phyloP scores from a whole-genome alignment of 2,888 invertebrate species.

The Ochropacha duplaris region DNA sequence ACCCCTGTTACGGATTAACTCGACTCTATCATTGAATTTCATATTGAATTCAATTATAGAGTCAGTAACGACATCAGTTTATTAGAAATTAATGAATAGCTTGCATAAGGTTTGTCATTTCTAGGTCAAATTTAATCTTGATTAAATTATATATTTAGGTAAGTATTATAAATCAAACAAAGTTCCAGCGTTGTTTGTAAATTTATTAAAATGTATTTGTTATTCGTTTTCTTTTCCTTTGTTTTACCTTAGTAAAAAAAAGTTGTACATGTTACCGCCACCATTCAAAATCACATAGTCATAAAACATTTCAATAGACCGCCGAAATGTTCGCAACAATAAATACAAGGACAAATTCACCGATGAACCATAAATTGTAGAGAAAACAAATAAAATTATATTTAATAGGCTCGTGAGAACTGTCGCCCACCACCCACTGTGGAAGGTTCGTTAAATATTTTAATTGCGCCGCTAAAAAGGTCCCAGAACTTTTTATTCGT shows the following conservation, averaged over 20 bases:
- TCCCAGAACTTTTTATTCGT: slow-evolving; percentile 69
- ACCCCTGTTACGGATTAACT: no score
- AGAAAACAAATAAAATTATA: slow-evolving; percentile 78
- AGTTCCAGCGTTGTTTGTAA: neutral
- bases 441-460: slow-evolving; percentile 77
- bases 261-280: slow-evolving; percentile 25
- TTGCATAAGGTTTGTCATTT: no score
- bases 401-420: slow-evolving; percentile 82
- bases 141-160: no score
- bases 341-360: slow-evolving; percentile 47
- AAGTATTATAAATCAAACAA: neutral
- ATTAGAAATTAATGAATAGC: no score
- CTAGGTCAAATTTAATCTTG: no score
- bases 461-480: slow-evolving; percentile 79
- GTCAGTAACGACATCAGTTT: no score
- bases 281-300: slow-evolving; percentile 39
- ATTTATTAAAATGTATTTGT: neutral
- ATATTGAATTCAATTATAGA: no score
- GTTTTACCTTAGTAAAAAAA: no score
- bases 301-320: slow-evolving; percentile 47
- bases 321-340: slow-evolving; percentile 47
- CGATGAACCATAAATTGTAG: slow-evolving; percentile 52
- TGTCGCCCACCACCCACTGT: slow-evolving; percentile 81
- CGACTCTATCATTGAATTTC: no score
- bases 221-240: neutral